phyloP scores from a whole-genome alignment of 1,140 invertebrate species.

The Colletes gigas region DNA sequence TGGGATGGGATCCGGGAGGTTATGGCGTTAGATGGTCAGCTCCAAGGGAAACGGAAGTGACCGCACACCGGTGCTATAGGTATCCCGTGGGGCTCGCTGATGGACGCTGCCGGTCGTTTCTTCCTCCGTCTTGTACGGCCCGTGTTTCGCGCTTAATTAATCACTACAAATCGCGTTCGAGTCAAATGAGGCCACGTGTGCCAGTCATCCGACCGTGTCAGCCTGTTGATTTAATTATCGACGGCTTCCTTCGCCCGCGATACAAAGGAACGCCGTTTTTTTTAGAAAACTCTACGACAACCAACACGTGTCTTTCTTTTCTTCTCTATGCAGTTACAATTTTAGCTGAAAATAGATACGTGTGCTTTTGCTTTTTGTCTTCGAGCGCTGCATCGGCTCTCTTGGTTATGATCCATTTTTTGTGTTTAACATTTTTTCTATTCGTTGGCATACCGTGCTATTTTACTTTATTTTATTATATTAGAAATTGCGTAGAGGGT shows the following conservation, averaged over 20 bases:
- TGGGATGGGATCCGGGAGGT: conserved; percentile 55
- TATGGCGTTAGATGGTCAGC: conserved; percentile 67
- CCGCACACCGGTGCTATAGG: conserved; percentile 64
- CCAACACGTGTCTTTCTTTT: no score
- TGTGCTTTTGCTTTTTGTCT: no score
- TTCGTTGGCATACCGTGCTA: no score
- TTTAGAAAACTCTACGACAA: no score
- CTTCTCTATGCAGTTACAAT: no score
- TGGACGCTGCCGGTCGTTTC: conserved; percentile 36
- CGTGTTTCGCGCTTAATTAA: conserved; percentile 33
- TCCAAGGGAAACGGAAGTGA: conserved; percentile 77
- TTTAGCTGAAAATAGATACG: no score
- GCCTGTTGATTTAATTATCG: conserved; percentile 32
- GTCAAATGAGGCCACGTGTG: not conserved
- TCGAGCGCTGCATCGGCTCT: no score
- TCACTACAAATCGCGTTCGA: conserved; percentile 48
- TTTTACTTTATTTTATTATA: no score
- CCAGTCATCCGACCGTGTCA: not conserved
- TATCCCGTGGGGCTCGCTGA: conserved; percentile 50
- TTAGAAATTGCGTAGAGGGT: no score
- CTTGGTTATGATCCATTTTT: no score
- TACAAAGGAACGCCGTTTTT: not conserved
- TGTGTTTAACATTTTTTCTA: no score
- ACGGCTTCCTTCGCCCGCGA: not conserved
- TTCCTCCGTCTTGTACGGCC: conserved; percentile 29